These are phyloP conservation scores for Gallinago jamesoni DNA, from an alignment of 2,113 vertebrate genomes.

Conservation along the genomic window DNA sequence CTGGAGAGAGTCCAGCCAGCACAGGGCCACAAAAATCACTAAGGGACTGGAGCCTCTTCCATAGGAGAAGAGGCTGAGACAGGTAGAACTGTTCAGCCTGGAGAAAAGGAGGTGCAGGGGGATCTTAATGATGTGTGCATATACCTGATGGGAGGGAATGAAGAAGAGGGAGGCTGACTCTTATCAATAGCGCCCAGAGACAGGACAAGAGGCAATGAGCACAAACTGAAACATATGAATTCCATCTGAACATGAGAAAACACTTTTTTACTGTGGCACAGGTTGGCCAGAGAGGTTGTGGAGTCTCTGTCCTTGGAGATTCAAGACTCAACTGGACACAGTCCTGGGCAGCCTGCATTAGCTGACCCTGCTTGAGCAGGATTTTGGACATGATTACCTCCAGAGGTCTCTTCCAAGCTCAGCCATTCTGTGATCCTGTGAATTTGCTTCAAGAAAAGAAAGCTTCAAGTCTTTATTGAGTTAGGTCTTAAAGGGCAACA, in stretches of 20 bases:
- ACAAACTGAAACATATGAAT: background rate
- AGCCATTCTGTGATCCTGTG: background rate
- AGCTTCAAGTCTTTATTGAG: background rate
- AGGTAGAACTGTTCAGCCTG: background rate
- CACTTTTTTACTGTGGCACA: background rate
- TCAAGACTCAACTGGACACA: background rate
- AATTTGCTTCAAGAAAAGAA: background rate
- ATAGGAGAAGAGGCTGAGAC: background rate
- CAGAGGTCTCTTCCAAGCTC: background rate
- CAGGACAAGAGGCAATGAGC: background rate
- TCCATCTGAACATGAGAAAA: background rate
- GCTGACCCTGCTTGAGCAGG: background rate
- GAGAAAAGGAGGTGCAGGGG: background rate
- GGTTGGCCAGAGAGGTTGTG: background rate
- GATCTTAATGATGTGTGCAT: background rate
- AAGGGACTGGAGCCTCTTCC: background rate
- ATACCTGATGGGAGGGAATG: background rate
- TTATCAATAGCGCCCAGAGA: background rate
- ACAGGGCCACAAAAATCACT: background rate
- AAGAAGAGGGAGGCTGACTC: background rate
- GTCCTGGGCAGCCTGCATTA: background rate
- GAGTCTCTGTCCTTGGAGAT: background rate
- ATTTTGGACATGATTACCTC: background rate
- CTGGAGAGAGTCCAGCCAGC: background rate
- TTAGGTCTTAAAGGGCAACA: background rate